Base-by-base conservation (phyloP, 2,888 invertebrate species). In the Protodeltote pygarga region DNA sequence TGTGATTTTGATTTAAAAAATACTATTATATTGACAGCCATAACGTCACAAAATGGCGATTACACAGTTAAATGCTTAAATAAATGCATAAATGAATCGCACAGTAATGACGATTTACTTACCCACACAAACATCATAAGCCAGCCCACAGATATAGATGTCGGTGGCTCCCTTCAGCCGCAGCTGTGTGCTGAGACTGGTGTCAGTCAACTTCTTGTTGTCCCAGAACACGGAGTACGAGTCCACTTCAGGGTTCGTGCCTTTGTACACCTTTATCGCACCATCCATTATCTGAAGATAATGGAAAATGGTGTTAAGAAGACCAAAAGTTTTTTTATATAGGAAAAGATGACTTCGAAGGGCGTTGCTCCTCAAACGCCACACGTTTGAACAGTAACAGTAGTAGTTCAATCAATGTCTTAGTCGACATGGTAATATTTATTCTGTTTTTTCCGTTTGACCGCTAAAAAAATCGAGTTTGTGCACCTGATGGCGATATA, bases 181-280 rank as follows among this genome's bases (percentile, higher is more conserved):
- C 46, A 99, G 93, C 79, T 97, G 96, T 5, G 95, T 94, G 76
- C 95, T 95, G 28, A 99, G 93, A 6, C 95, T 95, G 3, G 98
- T 98, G 81, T 97, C 95, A 1, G 96, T 95, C 51, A 97, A 90
- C 85, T 97, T 97, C 88, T 97, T 97, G 89, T 99, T 99, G 90
- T 99, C 99, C 97, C 98, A 98, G 93, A 99, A 99, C 29, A 98
- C 99, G 0, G 98, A 98, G 87, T 99, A 99, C 1, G 98, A 98
- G 87, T 99, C 99, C 44, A 99, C 97, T 66, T 98, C 97, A 0
- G 98, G 96, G 87, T 98, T 97, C 1, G 96, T 97, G 24, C 99
- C 99, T 83, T 98, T 98, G 88, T 97, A 96, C 37, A 98, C 95
- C 81, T 96, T 96, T 33, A 96, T 93, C 2, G 95, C 95, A 45